phyloP scores from a whole-genome alignment of 2,888 invertebrate genomes.

The Dasypolia templi region DNA sequence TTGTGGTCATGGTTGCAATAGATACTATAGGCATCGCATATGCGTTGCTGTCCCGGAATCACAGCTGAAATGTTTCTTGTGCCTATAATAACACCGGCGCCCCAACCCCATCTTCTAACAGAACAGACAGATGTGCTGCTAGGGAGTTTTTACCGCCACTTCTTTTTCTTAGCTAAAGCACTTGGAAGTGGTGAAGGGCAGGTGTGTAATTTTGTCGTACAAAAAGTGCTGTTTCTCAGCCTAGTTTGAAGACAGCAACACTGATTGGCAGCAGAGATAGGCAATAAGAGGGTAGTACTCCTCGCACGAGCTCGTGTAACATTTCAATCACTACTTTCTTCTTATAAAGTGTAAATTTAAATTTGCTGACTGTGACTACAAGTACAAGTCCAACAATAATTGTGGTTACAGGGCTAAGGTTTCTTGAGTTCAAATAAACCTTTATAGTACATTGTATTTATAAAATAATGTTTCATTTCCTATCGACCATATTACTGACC shows the following conservation, averaged over 20 bases:
- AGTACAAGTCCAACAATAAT: too few species aligned
- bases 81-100: background rate
- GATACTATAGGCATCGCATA: background rate
- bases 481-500: constrained; percentile 68
- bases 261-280: background rate
- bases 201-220: background rate
- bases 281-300: background rate
- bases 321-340: constrained; percentile 12
- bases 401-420: background rate
- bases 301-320: background rate
- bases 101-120: background rate
- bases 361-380: constrained; percentile 1
- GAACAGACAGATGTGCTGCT: background rate
- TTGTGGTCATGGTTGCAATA: background rate
- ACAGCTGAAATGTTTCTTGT: background rate
- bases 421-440: constrained; percentile 49
- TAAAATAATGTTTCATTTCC: constrained; percentile 26
- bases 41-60: background rate
- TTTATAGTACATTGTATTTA: constrained; percentile 6
- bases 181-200: background rate
- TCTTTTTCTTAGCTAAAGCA: background rate
- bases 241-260: background rate
- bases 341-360: constrained; percentile 5
- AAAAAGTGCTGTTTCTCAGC: background rate
- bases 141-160: background rate